These are phyloP conservation scores for Heliconius cydno DNA, from an alignment of 2,888 invertebrate genomes.

Conservation along the genomic window DNA sequence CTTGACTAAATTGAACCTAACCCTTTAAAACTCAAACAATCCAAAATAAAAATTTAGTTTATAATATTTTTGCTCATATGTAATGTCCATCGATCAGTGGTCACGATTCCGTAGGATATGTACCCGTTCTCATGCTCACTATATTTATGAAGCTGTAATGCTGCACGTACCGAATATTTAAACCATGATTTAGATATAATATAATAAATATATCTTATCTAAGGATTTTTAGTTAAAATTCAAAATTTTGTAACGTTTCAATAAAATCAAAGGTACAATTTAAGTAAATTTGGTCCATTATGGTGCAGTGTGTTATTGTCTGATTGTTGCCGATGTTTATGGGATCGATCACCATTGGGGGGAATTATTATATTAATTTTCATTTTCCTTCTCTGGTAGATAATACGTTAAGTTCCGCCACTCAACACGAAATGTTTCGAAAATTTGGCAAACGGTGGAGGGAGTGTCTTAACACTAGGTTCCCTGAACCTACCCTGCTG, in stretches of 20 bases:
- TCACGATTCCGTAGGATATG: constrained; percentile 55
- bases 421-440: background rate
- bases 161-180: constrained; percentile 56
- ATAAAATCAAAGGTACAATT: background rate
- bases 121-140: constrained; percentile 47
- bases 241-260: background rate
- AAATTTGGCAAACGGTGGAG: background rate
- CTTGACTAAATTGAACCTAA: too few species aligned
- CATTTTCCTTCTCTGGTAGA: background rate
- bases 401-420: background rate
- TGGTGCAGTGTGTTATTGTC: background rate
- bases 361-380: background rate
- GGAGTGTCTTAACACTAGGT: background rate
- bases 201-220: constrained; percentile 1
- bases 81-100: constrained; percentile 52
- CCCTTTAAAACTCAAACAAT: background rate
- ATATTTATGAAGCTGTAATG: constrained; percentile 55
- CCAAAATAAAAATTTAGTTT: constrained; percentile 25
- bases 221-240: background rate
- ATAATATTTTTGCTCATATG: constrained; percentile 42
- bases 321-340: background rate
- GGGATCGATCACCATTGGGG: background rate
- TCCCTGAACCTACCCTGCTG: background rate
- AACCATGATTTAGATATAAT: constrained; percentile 47
- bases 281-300: background rate